Percentiles rank a stretch among this genome's conserved stretches.
Conservation (phyloP, 2,113 vertebrate genomes). For the Ellobius talpinus region DNA sequence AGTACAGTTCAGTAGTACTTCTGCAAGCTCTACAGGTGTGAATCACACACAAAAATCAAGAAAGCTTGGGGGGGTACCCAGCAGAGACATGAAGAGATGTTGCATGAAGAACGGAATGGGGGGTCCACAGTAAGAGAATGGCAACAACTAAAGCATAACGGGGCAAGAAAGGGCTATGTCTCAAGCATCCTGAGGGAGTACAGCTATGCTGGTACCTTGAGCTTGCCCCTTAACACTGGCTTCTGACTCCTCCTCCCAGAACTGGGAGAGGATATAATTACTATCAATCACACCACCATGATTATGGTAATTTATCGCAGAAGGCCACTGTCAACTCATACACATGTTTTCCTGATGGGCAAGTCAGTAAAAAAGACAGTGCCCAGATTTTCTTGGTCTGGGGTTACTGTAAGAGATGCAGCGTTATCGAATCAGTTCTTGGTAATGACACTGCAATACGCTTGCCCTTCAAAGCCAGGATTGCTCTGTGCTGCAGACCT, state of each 20-base stretch:
- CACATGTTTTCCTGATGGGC: neutral
- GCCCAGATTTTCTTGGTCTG: neutral
- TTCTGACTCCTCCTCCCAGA: neutral
- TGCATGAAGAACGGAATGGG: too few relatives aligned
- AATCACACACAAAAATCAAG: neutral
- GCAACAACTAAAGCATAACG: neutral
- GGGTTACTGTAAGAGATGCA: neutral
- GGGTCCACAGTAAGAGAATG: accelerated
- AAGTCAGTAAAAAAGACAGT: neutral
- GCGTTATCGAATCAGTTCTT: neutral
- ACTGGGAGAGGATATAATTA: neutral
- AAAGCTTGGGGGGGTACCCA: too few relatives aligned
- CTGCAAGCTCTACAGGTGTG: accelerated
- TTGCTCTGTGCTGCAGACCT: neutral
- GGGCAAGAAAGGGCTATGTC: neutral
- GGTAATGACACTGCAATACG: neutral
- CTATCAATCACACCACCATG: neutral
- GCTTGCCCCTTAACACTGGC: neutral
- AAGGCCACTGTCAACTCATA: neutral
- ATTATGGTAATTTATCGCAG: neutral
- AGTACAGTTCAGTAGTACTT: neutral
- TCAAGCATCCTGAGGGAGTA: accelerated
- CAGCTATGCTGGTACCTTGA: neutral
- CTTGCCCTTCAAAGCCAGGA: neutral
- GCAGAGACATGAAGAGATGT: neutral